These are phyloP conservation scores for Physella acuta DNA, from an alignment of 1,140 invertebrate species.

Conservation along the genomic window DNA sequence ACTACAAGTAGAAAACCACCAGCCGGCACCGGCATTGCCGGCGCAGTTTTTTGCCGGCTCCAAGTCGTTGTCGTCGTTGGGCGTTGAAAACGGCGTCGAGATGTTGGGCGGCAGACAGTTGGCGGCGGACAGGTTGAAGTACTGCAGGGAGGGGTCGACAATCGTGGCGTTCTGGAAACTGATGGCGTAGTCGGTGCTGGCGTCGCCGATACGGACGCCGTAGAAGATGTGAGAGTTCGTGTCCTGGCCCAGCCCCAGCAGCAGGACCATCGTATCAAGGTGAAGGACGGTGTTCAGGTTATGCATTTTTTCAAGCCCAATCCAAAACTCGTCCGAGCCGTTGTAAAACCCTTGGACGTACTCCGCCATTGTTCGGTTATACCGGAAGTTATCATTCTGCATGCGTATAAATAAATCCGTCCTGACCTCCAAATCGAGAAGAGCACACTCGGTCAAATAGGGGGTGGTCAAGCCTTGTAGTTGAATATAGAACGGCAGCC, in stretches of 20 bases:
- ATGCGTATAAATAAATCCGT: neutral
- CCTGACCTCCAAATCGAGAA: neutral
- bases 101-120: neutral
- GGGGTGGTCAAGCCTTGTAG: neutral
- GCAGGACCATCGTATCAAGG: neutral
- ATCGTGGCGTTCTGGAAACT: neutral
- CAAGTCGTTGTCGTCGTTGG: neutral
- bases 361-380: neutral
- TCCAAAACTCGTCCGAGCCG: neutral
- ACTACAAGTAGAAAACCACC: neutral
- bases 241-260: too few relatives aligned
- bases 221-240: too few relatives aligned
- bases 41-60: neutral
- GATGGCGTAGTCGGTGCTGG: too few relatives aligned
- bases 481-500: neutral
- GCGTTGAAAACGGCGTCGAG: neutral
- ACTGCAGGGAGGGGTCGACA: neutral
- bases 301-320: neutral
- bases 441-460: neutral
- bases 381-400: neutral
- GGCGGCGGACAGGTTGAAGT: neutral
- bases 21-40: neutral
- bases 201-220: too few relatives aligned
- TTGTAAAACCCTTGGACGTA: neutral
- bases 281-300: neutral